These are phyloP conservation scores for Bradypus variegatus DNA, from an alignment of 2,797 vertebrate genomes.

Conservation along the genomic window DNA sequence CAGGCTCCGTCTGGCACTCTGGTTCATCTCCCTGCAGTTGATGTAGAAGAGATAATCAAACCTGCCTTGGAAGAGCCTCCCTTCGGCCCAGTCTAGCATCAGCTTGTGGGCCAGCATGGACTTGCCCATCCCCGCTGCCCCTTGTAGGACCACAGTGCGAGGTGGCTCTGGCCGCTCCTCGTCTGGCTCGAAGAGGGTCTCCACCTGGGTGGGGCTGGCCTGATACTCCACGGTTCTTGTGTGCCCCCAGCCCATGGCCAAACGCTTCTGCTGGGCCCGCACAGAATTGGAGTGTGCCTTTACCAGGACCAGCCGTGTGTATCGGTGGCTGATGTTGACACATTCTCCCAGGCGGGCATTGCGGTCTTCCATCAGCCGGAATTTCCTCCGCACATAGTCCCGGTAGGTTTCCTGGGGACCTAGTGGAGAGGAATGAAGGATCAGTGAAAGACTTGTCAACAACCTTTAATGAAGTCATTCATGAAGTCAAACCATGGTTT, in stretches of 20 bases:
- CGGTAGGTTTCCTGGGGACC: slow-evolving; percentile 41
- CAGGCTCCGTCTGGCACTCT: background rate
- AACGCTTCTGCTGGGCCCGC: slow-evolving; percentile 32
- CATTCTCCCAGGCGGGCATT: slow-evolving; percentile 52
- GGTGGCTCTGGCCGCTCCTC: slow-evolving; percentile 41
- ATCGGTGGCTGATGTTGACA: slow-evolving; percentile 55
- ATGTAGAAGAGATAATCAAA: slow-evolving; percentile 61
- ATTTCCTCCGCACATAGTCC: slow-evolving; percentile 34
- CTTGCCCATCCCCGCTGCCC: slow-evolving; percentile 55
- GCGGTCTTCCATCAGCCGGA: slow-evolving; percentile 57
- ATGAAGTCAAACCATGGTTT: background rate
- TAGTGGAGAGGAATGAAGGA: background rate
- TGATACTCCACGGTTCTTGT: background rate
- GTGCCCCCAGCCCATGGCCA: background rate
- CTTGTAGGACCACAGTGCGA: slow-evolving; percentile 48
- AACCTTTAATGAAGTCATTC: fast-evolving
- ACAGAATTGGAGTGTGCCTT: slow-evolving; percentile 8
- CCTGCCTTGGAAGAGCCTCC: slow-evolving; percentile 40
- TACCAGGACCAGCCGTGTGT: slow-evolving; percentile 50
- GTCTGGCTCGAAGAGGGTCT: slow-evolving; percentile 49
- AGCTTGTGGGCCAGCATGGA: slow-evolving; percentile 57
- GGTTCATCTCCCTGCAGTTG: slow-evolving; percentile 57
- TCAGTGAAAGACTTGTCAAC: background rate
- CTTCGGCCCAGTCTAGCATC: slow-evolving; percentile 60
- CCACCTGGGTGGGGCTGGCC: slow-evolving; percentile 46